Percentiles rank a stretch among this genome's conserved stretches.
Evolutionary conservation across 2,888 invertebrate species (phyloP).

Genomic region (Spodoptera littoralis): DNA sequence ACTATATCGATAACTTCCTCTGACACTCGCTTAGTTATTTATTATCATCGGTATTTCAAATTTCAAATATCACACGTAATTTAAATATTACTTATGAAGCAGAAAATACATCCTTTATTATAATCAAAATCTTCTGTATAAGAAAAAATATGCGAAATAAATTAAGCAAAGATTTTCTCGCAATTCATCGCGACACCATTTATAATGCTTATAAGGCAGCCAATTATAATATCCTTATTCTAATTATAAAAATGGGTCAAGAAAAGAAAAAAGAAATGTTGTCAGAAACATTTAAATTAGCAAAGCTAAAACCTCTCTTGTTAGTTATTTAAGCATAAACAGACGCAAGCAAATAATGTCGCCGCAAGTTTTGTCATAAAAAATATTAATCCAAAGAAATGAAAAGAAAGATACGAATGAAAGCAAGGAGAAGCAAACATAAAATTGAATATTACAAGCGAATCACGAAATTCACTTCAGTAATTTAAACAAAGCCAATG

Average conservation of each 20-base stretch:
- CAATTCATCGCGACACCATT: neutral
- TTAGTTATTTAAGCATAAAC: slow-evolving; percentile 46
- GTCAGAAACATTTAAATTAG: slow-evolving; percentile 29
- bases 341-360: slow-evolving; percentile 48
- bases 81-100: too few species aligned
- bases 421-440: slow-evolving; percentile 59
- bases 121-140: too few species aligned
- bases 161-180: neutral
- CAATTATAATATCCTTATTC: neutral
- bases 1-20: slow-evolving; percentile 85
- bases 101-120: too few species aligned
- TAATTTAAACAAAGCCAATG: slow-evolving; percentile 85
- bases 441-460: slow-evolving; percentile 76
- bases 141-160: neutral
- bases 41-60: slow-evolving; percentile 61
- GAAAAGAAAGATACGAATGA: slow-evolving; percentile 48
- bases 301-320: slow-evolving; percentile 24
- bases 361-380: slow-evolving; percentile 44
- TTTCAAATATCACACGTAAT: slow-evolving; percentile 34
- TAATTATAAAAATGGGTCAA: neutral
- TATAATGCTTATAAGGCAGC: neutral
- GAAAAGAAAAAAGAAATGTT: slow-evolving; percentile 6
- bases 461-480: slow-evolving; percentile 81
- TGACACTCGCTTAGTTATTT: slow-evolving; percentile 77
- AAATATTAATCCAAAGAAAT: slow-evolving; percentile 59